These are phyloP conservation scores for Cheirogaleus medius DNA, from an alignment of 2,113 vertebrate species.

Conservation along the genomic window DNA sequence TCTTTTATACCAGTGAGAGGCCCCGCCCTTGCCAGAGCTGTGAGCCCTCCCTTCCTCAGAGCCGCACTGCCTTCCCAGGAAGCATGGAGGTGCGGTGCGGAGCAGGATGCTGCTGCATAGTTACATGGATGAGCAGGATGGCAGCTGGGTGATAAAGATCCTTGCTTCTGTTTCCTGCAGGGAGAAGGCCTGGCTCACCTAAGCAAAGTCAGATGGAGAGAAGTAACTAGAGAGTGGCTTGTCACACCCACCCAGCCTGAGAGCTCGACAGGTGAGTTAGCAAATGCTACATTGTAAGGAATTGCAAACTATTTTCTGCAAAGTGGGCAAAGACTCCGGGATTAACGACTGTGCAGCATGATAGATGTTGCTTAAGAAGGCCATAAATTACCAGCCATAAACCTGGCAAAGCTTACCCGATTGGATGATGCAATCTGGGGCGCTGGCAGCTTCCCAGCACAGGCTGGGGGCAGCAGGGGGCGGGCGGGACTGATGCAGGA, in stretches of 20 bases:
- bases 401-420: constrained; percentile 69
- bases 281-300: constrained; percentile 69
- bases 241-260: constrained; percentile 52
- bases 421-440: constrained; percentile 66
- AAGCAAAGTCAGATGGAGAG: constrained; percentile 47
- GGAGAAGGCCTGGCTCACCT: background rate
- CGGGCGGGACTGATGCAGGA: background rate
- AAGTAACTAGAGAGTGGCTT: constrained; percentile 38
- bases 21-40: background rate
- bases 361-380: constrained; percentile 78
- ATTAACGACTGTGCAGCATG: constrained; percentile 71
- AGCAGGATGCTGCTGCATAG: no score
- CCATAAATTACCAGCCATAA: constrained; percentile 76
- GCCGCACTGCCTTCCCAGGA: background rate
- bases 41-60: background rate
- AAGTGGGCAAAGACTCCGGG: constrained; percentile 78
- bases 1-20: background rate
- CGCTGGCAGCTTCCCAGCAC: constrained; percentile 46
- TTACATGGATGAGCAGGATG: accelerated
- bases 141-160: background rate
- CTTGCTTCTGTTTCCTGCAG: background rate
- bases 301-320: constrained; percentile 78
- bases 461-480: background rate
- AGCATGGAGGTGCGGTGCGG: accelerated
- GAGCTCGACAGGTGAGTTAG: constrained; percentile 57